These are phyloP conservation scores for Iphiclides podalirius DNA, from an alignment of 2,888 invertebrate genomes.

Conservation along the genomic window DNA sequence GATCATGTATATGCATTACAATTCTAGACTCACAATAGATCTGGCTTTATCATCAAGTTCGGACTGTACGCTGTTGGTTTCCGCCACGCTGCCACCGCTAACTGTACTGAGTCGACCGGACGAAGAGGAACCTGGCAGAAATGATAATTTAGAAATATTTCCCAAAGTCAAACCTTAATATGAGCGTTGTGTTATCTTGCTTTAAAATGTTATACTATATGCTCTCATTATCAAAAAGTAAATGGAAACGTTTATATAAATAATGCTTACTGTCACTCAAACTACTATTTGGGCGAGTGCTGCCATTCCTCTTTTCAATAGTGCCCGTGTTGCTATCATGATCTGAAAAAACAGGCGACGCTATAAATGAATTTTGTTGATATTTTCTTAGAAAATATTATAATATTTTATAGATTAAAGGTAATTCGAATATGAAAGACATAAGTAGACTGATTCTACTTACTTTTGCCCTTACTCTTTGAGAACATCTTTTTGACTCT, in stretches of 20 bases:
- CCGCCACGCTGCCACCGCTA: constrained; percentile 89
- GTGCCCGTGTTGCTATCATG: constrained; percentile 57
- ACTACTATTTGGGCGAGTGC: constrained; percentile 69
- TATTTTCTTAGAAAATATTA: constrained; percentile 2
- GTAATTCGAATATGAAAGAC: no score
- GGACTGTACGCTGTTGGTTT: constrained; percentile 90
- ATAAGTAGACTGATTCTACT: no score
- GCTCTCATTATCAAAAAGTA: no score
- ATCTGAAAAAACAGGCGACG: constrained; percentile 51
- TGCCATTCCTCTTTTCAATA: constrained; percentile 71
- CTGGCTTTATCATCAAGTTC: constrained; percentile 87
- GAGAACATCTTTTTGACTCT: constrained; percentile 87
- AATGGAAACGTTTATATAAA: no score
- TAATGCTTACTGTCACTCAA: constrained; percentile 68
- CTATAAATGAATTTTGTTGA: no score
- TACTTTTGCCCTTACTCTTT: constrained; percentile 79
- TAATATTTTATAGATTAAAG: neutral
- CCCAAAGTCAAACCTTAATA: no score
- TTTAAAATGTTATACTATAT: no score
- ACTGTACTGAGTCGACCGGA: constrained; percentile 91
- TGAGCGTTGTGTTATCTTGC: no score
- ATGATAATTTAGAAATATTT: no score
- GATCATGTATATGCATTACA: no score
- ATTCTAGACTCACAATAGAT: constrained; percentile 60
- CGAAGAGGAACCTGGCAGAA: constrained; percentile 84